Percentiles rank a stretch among this genome's conserved stretches.
These are phyloP conservation scores for Salvelinus fontinalis DNA, from an alignment of 2,113 vertebrate species.

Conservation along the genomic window DNA sequence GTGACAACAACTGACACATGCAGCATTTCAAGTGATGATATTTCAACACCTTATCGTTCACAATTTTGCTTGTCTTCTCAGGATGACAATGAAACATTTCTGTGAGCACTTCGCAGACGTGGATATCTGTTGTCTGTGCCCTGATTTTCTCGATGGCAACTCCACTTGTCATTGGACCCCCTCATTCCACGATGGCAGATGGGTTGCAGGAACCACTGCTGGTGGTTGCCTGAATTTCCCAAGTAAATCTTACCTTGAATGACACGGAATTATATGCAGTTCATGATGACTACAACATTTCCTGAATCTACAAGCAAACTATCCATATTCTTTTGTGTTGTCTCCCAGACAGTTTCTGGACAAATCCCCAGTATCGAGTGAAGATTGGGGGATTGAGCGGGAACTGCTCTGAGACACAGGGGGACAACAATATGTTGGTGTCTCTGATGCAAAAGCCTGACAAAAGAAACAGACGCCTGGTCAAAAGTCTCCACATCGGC, in stretches of 20 bases:
- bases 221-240: constrained; percentile 56
- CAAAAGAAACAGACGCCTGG: constrained; percentile 59
- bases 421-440: constrained; percentile 56
- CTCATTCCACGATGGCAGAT: constrained; percentile 53
- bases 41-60: neutral
- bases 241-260: constrained; percentile 38
- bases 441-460: constrained; percentile 72
- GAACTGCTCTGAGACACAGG: neutral
- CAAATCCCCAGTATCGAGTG: constrained; percentile 70
- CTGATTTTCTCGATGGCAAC: constrained; percentile 62
- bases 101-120: constrained; percentile 48
- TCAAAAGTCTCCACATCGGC: constrained; percentile 59
- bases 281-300: neutral
- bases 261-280: neutral
- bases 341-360: constrained; percentile 56
- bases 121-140: constrained; percentile 66
- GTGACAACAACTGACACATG: too few species aligned
- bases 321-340: neutral
- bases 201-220: constrained; percentile 71
- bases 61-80: constrained; percentile 23
- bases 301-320: neutral
- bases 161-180: constrained; percentile 49
- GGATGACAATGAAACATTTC: constrained; percentile 68
- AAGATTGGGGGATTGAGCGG: constrained; percentile 19
- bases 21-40: neutral